These are phyloP conservation scores for Lytechinus variegatus DNA, from an alignment of 35 echinoderm and acorn worm genomes.

Conservation along the genomic window DNA sequence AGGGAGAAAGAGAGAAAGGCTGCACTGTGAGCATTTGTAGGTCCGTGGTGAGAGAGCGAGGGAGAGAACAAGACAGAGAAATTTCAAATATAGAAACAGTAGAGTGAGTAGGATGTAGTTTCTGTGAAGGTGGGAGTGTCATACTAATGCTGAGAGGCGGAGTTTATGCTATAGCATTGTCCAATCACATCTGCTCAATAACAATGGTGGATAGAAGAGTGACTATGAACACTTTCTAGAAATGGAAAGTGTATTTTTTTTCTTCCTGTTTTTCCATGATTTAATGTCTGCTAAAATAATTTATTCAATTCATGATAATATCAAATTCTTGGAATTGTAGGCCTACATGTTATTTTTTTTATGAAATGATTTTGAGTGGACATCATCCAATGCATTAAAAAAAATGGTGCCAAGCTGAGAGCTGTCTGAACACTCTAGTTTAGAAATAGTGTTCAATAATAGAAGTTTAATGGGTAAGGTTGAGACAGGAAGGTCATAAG, in stretches of 20 bases:
- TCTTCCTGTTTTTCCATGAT: background rate
- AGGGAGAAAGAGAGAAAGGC: too few species aligned
- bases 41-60: too few species aligned
- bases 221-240: background rate
- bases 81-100: too few species aligned
- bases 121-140: background rate
- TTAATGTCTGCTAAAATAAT: background rate
- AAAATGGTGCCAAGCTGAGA: background rate
- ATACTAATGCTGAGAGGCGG: background rate
- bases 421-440: too few species aligned
- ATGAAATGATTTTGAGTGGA: background rate
- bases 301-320: background rate
- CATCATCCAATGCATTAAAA: background rate
- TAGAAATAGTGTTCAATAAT: too few species aligned
- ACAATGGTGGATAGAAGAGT: background rate
- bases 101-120: background rate
- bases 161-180: background rate
- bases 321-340: too few species aligned
- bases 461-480: too few species aligned
- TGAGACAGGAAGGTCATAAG: background rate
- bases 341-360: too few species aligned
- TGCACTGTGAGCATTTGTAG: too few species aligned
- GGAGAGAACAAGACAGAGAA: too few species aligned
- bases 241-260: background rate
- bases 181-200: background rate